These are phyloP conservation scores for Zaprionus camerounensis DNA, from an alignment of 1,140 invertebrate genomes.

Conservation along the genomic window DNA sequence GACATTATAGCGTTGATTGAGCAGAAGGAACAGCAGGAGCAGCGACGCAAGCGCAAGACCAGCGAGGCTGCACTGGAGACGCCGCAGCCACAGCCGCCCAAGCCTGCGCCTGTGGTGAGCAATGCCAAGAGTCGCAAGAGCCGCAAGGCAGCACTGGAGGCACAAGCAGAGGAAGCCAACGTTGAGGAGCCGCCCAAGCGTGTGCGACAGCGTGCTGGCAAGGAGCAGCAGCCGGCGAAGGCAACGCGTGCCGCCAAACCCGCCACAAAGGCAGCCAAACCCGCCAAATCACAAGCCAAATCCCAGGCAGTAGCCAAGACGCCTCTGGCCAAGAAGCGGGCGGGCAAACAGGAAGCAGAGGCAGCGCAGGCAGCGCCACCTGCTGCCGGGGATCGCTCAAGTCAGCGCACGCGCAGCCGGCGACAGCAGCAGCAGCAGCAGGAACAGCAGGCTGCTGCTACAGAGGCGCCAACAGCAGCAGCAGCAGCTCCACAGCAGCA, in stretches of 20 bases:
- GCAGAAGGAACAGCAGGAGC: slow-evolving; percentile 81
- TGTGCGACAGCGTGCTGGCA: slow-evolving; percentile 12
- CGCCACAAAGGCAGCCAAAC: background rate
- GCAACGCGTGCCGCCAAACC: slow-evolving; percentile 16
- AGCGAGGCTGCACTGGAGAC: slow-evolving; percentile 46
- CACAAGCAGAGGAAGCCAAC: background rate
- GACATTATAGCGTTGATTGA: slow-evolving; percentile 83
- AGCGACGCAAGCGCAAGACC: slow-evolving; percentile 69
- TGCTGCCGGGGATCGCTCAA: slow-evolving; percentile 11
- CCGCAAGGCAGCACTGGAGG: slow-evolving; percentile 7
- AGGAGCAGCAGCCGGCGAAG: slow-evolving; percentile 6
- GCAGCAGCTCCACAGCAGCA: background rate
- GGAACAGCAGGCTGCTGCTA: background rate
- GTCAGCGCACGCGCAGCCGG: slow-evolving; percentile 36
- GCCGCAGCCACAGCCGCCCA: slow-evolving; percentile 26
- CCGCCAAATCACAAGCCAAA: slow-evolving; percentile 4
- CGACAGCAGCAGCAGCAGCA: slow-evolving; percentile 21
- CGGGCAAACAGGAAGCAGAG: slow-evolving; percentile 20
- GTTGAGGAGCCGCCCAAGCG: slow-evolving; percentile 20
- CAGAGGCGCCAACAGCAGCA: background rate
- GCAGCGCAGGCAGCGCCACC: background rate
- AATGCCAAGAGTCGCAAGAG: slow-evolving; percentile 15
- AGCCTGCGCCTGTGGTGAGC: background rate
- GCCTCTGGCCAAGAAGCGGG: background rate
- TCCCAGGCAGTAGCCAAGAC: background rate